Evolutionary conservation across 2,888 invertebrate genomes (phyloP).

Genomic region (Chirona hameri): DNA sequence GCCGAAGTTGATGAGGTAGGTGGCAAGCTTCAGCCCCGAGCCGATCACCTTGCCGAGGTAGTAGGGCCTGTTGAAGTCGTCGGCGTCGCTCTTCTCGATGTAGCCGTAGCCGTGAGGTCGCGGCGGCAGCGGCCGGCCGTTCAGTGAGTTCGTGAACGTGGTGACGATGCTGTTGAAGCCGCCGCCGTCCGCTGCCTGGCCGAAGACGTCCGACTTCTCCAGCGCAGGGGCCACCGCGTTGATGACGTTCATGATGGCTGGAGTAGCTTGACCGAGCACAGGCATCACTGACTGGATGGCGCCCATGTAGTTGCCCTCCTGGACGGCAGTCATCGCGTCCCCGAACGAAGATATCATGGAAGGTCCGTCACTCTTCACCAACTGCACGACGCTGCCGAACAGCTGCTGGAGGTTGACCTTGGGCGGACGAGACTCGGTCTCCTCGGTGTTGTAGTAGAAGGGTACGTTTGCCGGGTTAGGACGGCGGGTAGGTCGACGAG

Average conservation of each 20-base stretch:
- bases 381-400: slow-evolving; percentile 24
- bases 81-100: neutral
- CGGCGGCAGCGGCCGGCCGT: neutral
- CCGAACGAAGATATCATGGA: neutral
- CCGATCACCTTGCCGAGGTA: slow-evolving; percentile 24
- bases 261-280: slow-evolving; percentile 12
- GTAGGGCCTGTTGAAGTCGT: slow-evolving; percentile 22
- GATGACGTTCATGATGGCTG: slow-evolving; percentile 26
- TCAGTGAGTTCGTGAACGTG: neutral
- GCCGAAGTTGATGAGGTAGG: slow-evolving; percentile 26
- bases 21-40: slow-evolving; percentile 10
- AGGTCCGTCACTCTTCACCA: neutral
- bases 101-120: neutral
- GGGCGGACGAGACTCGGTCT: neutral
- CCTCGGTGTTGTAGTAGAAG: slow-evolving; percentile 29
- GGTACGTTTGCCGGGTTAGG: neutral
- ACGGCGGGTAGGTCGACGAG: neutral
- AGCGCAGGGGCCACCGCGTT: slow-evolving; percentile 3
- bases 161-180: neutral
- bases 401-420: slow-evolving; percentile 9
- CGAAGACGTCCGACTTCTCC: slow-evolving; percentile 1
- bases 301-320: slow-evolving; percentile 24
- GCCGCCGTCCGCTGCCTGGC: neutral
- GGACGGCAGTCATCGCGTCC: neutral
- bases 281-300: slow-evolving; percentile 25